Evolutionary conservation across 1,140 invertebrate species (phyloP), one percentile per base, ranked within the genome.

Genomic region (Aphelinus atriplicis): DNA sequence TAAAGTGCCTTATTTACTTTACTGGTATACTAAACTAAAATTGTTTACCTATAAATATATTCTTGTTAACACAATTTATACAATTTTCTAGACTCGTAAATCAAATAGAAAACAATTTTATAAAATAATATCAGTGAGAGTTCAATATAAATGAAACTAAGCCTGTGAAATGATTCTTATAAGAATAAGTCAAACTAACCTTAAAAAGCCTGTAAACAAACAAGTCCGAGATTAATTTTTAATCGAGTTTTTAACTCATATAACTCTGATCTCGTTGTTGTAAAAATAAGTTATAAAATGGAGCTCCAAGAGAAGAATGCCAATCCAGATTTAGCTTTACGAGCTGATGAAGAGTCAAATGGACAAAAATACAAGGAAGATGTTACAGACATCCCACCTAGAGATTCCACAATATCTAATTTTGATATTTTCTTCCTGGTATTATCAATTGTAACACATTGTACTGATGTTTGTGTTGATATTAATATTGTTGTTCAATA

Each of bases 391-490:
- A 76, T 83, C 63, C 82, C 87, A n/a, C 77, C 82, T 1, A 79
- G 76, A 46, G 83, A 82, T 77, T 82, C 78, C 4, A 82, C 69
- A 67, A 86, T 89, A 50, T 85, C 87, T 1, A 84, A 84, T 48
- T 85, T 82, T 67, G 88, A 89, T 75, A 82, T 90, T 57, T 83
- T 88, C 71, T 84, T 84, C 9, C 79, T 90, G 47, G n/a, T 81
- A 7, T 80, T 85, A 60, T 89, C 89, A 0, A 89, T 90, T 10
- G 7, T 87, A 5, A 88, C 84, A 61, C 89, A 90, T 72, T 79
- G 89, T 9, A 75, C 89, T 51, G 90, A 91, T 79, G 82, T 90
- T 9, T 83, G 78, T 50, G 81, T 89, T 71, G 90, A 91, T 83
- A 85, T 90, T 3, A 89, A 90, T 80, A 78, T 90, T 4, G 87